phyloP scores from a whole-genome alignment of 2,113 vertebrate species.

The Eudyptes chrysolophus region DNA sequence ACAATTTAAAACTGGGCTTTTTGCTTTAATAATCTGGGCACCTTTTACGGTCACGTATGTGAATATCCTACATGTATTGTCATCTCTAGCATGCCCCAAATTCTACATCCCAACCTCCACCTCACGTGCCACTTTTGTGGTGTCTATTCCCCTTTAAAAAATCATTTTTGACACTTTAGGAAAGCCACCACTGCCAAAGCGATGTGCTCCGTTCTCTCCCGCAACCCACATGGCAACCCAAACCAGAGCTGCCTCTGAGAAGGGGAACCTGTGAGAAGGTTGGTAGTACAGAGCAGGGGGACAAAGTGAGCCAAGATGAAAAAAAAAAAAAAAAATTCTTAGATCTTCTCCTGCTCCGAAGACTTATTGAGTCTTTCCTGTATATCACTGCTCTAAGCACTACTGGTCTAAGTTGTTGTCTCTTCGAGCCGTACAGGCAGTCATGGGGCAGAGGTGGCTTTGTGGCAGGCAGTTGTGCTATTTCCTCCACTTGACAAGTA shows the following conservation, averaged over 20 bases:
- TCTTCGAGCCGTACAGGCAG: background rate
- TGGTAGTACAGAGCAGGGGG: background rate
- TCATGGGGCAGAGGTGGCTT: background rate
- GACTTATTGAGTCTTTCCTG: background rate
- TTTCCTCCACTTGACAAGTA: background rate
- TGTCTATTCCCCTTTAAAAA: background rate
- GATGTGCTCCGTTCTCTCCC: background rate
- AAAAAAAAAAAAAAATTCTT: background rate
- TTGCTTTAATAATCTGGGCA: background rate
- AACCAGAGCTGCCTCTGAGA: background rate
- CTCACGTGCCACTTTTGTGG: background rate
- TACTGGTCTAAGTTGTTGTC: background rate
- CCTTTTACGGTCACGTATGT: accelerated
- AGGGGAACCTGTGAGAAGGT: background rate
- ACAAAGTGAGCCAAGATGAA: background rate
- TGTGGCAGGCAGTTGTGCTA: background rate
- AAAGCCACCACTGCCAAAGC: background rate
- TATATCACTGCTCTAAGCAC: background rate
- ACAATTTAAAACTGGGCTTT: background rate
- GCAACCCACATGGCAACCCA: accelerated
- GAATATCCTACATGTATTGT: background rate
- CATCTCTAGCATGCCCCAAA: background rate
- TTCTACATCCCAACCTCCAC: background rate
- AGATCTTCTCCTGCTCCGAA: background rate
- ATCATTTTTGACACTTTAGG: background rate